Evolutionary conservation across 2,797 vertebrate species (phyloP).

Genomic region (Anisognathus igniventris): DNA sequence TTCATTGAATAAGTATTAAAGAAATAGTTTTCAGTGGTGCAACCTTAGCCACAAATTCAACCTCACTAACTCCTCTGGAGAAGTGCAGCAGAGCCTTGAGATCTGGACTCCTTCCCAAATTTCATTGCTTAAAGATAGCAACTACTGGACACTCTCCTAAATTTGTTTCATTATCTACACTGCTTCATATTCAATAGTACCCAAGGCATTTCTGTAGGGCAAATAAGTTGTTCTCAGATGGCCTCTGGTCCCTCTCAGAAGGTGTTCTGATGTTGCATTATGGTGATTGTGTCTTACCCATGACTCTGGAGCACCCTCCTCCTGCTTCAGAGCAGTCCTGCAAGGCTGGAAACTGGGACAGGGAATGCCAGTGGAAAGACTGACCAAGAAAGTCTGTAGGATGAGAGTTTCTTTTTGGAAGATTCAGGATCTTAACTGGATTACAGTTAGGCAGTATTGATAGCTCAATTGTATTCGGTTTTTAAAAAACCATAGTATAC

Average conservation of each 20-base stretch:
- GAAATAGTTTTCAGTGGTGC: neutral
- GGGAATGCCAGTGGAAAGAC: neutral
- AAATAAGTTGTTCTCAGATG: neutral
- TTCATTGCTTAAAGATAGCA: slow-evolving; percentile 32
- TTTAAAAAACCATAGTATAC: neutral
- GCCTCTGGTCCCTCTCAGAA: neutral
- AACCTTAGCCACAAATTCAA: neutral
- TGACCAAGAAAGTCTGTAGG: neutral
- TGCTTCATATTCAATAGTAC: neutral
- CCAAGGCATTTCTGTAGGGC: neutral
- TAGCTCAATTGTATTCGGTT: neutral
- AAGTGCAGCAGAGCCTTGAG: neutral
- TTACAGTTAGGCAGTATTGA: neutral
- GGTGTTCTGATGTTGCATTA: neutral
- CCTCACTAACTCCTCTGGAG: neutral
- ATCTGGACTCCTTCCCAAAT: slow-evolving; percentile 35
- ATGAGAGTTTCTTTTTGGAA: neutral
- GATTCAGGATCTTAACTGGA: neutral
- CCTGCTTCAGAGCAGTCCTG: neutral
- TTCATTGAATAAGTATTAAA: neutral
- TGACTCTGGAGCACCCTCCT: neutral
- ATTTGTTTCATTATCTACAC: slow-evolving; percentile 2
- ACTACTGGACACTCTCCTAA: neutral
- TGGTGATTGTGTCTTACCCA: rapidly evolving
- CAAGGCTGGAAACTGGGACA: neutral